phyloP scores from a whole-genome alignment of 2,888 invertebrate genomes.

The Boloria euphrosyne region DNA sequence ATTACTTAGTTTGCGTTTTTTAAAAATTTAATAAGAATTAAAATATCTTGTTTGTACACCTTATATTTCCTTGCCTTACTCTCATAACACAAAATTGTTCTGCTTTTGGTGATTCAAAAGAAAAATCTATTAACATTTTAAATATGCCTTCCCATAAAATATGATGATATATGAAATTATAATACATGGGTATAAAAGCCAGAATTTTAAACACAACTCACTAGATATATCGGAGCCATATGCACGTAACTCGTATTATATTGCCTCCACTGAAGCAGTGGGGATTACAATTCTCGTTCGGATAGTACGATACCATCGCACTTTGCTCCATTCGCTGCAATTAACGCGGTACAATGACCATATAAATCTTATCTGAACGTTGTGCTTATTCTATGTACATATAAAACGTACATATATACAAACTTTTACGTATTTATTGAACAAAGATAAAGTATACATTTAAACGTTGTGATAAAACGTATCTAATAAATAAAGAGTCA shows the following conservation, averaged over 20 bases:
- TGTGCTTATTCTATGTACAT: slow-evolving; percentile 60
- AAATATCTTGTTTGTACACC: background rate
- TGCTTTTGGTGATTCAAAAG: too few relatives aligned
- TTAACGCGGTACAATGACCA: slow-evolving; percentile 79
- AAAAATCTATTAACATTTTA: too few relatives aligned
- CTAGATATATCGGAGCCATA: slow-evolving; percentile 10
- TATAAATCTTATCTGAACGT: slow-evolving; percentile 76
- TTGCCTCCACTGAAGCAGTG: slow-evolving; percentile 49
- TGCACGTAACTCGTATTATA: slow-evolving; percentile 35
- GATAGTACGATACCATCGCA: slow-evolving; percentile 71
- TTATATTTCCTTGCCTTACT: too few relatives aligned
- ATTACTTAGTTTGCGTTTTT: background rate
- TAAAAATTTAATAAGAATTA: background rate
- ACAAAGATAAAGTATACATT: slow-evolving; percentile 9
- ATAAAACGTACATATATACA: slow-evolving; percentile 19
- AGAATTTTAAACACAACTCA: background rate
- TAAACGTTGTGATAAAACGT: slow-evolving; percentile 47
- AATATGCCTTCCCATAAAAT: background rate
- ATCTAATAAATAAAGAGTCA: slow-evolving; percentile 54
- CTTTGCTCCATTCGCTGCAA: slow-evolving; percentile 75
- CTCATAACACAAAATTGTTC: too few relatives aligned
- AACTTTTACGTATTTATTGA: background rate
- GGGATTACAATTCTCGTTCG: slow-evolving; percentile 69
- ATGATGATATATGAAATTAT: background rate
- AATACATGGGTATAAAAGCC: background rate